Percentiles rank a stretch among this genome's conserved stretches.
These are phyloP conservation scores for Falco peregrinus DNA, from an alignment of 2,797 vertebrate species.

Conservation along the genomic window DNA sequence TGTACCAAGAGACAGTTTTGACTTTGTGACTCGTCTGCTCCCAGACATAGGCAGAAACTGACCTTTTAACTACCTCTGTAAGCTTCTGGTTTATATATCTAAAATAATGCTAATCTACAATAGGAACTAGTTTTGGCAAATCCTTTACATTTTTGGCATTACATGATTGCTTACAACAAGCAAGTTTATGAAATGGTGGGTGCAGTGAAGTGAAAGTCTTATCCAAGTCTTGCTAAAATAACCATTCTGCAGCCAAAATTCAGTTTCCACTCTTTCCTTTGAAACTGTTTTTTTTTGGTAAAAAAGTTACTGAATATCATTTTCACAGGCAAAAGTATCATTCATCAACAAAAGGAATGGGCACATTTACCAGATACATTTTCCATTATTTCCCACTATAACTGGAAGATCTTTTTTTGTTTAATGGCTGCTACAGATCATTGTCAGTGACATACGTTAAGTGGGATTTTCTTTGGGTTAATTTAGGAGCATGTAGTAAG, in stretches of 20 bases:
- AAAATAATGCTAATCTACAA: background rate
- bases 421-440: background rate
- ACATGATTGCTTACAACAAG: background rate
- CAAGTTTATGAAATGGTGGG: background rate
- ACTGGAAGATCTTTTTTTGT: background rate
- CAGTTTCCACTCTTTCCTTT: background rate
- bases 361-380: background rate
- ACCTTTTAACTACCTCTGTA: background rate
- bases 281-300: background rate
- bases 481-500: background rate
- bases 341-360: background rate
- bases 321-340: background rate
- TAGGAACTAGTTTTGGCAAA: background rate
- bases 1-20: background rate
- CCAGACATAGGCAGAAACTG: background rate
- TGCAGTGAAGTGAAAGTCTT: background rate
- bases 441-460: background rate
- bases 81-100: background rate
- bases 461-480: background rate
- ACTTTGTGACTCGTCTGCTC: background rate
- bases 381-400: background rate
- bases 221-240: background rate
- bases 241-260: background rate
- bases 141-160: background rate
- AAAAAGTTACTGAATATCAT: background rate